phyloP scores from a whole-genome alignment of 2,888 invertebrate genomes.

The Carabus problematicus region DNA sequence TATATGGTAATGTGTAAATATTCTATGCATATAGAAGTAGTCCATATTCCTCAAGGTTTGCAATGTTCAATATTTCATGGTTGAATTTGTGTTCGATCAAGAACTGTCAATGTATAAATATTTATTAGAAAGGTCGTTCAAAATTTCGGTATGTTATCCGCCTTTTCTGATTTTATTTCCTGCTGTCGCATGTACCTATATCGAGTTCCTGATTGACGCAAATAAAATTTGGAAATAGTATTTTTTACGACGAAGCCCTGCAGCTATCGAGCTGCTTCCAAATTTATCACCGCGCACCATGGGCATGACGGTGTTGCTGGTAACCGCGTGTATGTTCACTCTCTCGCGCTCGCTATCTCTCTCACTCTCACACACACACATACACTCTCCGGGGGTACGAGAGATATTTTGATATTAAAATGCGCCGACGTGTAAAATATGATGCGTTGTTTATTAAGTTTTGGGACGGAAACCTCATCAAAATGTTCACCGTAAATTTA shows the following conservation, averaged over 20 bases:
- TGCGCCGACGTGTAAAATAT: conserved; percentile 4
- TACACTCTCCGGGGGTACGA: too few species aligned
- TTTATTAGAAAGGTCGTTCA: conserved; percentile 27
- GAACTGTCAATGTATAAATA: conserved; percentile 29
- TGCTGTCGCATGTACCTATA: conserved; percentile 6
- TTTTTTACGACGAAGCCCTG: too few species aligned
- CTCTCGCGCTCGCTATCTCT: too few species aligned
- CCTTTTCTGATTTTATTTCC: conserved; percentile 25
- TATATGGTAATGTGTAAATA: too few species aligned
- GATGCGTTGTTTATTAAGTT: conserved; percentile 12
- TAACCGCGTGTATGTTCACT: too few species aligned
- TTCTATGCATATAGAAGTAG: too few species aligned
- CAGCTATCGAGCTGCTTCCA: too few species aligned
- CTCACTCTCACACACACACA: too few species aligned
- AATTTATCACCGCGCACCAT: too few species aligned
- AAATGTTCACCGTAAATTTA: background rate
- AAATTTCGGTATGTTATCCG: conserved; percentile 25
- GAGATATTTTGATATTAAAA: conserved; percentile 16
- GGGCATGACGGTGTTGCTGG: too few species aligned
- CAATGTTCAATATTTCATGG: too few species aligned
- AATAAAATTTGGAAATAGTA: conserved; percentile 13
- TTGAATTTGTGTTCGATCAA: conserved; percentile 29
- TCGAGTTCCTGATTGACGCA: conserved; percentile 8
- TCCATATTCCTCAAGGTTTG: too few species aligned
- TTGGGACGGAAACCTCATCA: conserved; percentile 11